Conservation (phyloP, 1,140 invertebrate species). For the Epicauta chinensis region DNA sequence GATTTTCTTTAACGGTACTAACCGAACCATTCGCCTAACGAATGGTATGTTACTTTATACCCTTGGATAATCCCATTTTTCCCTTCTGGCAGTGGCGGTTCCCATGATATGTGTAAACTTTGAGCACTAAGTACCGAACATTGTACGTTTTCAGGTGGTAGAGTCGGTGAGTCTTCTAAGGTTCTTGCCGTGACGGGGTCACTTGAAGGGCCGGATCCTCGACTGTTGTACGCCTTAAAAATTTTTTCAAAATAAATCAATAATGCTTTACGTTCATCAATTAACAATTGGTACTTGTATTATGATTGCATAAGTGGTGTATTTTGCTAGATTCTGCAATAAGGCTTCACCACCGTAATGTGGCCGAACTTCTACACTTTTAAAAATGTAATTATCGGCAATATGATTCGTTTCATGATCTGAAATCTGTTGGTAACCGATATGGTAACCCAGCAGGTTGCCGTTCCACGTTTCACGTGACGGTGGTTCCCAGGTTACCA, state of each 20-base stretch:
- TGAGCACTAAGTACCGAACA: conserved; percentile 74
- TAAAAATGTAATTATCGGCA: conserved; percentile 57
- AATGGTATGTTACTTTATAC: conserved; percentile 77
- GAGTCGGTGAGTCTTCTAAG: conserved; percentile 66
- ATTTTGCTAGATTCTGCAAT: conserved; percentile 70
- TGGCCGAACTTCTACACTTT: conserved; percentile 61
- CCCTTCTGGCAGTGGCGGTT: conserved; percentile 70
- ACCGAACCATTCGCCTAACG: conserved; percentile 64
- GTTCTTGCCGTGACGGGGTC: conserved; percentile 75
- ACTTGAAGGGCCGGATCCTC: conserved; percentile 82
- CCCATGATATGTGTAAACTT: conserved; percentile 81
- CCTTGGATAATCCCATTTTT: conserved; percentile 83
- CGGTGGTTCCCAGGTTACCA: conserved; percentile 86
- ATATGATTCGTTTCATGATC: conserved; percentile 40
- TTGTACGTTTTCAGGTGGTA: conserved; percentile 70
- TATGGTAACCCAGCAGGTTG: conserved; percentile 85
- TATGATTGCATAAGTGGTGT: conserved; percentile 80
- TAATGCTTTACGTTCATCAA: background rate
- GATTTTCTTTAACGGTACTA: conserved; percentile 40
- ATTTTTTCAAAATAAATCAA: background rate
- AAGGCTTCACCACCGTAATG: conserved; percentile 60
- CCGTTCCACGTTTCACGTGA: conserved; percentile 84
- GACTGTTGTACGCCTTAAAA: conserved; percentile 72
- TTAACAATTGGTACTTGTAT: conserved; percentile 54
- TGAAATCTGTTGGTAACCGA: conserved; percentile 73